These are phyloP conservation scores for Ceyx cyanopectus DNA, from an alignment of 2,113 vertebrate genomes.

Conservation along the genomic window DNA sequence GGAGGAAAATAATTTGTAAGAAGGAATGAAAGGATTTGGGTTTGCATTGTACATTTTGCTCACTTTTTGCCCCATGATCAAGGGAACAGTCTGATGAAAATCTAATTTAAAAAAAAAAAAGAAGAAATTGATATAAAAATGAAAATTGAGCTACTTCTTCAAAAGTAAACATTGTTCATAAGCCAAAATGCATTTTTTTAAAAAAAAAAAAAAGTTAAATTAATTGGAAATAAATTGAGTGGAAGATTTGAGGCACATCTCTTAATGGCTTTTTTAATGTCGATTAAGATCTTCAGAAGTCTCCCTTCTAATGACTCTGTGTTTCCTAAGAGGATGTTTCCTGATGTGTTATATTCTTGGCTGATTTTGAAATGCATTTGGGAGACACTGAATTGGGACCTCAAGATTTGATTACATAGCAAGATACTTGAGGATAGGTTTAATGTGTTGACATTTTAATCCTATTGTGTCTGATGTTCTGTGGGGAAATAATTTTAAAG, in stretches of 20 bases:
- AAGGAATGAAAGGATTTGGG: not conserved
- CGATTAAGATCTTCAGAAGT: not conserved
- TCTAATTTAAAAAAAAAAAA: not conserved
- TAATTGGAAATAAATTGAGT: not conserved
- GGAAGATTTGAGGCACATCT: not conserved
- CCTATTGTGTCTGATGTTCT: not conserved
- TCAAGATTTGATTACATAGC: not conserved
- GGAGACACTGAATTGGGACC: not conserved
- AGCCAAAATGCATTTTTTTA: not conserved
- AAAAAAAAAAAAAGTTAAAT: not conserved
- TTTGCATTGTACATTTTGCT: not conserved
- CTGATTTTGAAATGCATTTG: not conserved
- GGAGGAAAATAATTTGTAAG: not conserved
- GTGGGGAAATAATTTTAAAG: not conserved
- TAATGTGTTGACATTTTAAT: not conserved
- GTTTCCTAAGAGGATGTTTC: not conserved
- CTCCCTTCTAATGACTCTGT: not conserved
- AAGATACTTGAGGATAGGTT: not conserved
- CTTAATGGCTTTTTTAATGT: not conserved
- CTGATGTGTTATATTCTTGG: not conserved
- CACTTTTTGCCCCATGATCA: not conserved
- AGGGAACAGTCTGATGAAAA: not conserved
- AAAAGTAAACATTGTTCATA: not conserved
- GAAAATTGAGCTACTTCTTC: not conserved
- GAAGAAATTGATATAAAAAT: not conserved